Evolutionary conservation across 2,797 vertebrate species (phyloP).

Genomic region (Ceyx erithaca): DNA sequence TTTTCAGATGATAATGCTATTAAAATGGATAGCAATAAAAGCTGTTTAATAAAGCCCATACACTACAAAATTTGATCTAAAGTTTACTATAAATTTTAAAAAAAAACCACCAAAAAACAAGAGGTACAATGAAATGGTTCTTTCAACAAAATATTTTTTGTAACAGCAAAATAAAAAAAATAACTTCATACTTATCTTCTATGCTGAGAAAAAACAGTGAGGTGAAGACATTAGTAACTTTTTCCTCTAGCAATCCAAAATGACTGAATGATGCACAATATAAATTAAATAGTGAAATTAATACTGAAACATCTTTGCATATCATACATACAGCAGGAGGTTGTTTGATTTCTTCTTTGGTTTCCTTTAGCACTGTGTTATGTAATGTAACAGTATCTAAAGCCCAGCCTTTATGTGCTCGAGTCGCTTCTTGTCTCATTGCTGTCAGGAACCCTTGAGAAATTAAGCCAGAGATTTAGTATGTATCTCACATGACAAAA

Average conservation of each 20-base stretch:
- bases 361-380: slow-evolving; percentile 83
- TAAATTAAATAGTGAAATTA: neutral
- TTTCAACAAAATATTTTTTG: neutral
- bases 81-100: neutral
- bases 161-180: neutral
- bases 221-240: neutral
- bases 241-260: neutral
- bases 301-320: neutral
- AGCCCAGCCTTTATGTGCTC: slow-evolving; percentile 88
- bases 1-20: neutral
- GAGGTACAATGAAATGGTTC: neutral
- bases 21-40: neutral
- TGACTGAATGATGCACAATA: neutral
- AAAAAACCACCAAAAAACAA: neutral
- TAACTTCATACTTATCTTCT: neutral
- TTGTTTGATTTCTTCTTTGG: slow-evolving; percentile 80
- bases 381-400: slow-evolving; percentile 84
- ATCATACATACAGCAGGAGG: slow-evolving; percentile 73
- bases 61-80: neutral
- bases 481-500: neutral
- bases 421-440: slow-evolving; percentile 87
- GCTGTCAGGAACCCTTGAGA: slow-evolving; percentile 86
- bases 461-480: slow-evolving; percentile 1
- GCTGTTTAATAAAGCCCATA: neutral
- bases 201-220: neutral